Conservation (phyloP, 2,888 invertebrate genomes). For the Hesperia comma region DNA sequence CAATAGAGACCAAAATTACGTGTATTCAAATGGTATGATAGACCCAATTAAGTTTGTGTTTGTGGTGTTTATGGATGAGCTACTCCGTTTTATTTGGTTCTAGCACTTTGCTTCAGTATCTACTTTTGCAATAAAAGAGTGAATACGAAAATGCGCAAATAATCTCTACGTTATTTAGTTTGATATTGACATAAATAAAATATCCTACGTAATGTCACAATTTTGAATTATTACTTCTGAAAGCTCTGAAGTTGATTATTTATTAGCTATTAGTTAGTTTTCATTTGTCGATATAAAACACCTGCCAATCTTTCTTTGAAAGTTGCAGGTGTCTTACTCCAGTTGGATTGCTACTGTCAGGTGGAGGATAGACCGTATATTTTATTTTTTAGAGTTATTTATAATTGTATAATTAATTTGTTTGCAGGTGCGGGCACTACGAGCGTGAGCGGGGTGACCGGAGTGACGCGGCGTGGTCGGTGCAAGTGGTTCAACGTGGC, state of each 20-base stretch:
- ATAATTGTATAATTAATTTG: slow-evolving; percentile 7
- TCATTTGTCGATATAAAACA: slow-evolving; percentile 8
- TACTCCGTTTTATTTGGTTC: too few relatives aligned
- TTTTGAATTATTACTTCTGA: too few relatives aligned
- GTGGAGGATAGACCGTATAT: slow-evolving; percentile 9
- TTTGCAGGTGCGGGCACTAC: slow-evolving; percentile 67
- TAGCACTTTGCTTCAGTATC: too few relatives aligned
- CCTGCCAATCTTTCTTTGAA: slow-evolving; percentile 17
- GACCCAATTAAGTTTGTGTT: not conserved
- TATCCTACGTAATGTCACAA: too few relatives aligned
- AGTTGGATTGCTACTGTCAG: slow-evolving; percentile 16
- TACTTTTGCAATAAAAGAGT: too few relatives aligned
- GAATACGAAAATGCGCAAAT: too few relatives aligned
- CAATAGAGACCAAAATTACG: not conserved
- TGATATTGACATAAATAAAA: too few relatives aligned
- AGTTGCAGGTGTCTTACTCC: slow-evolving; percentile 30
- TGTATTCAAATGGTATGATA: not conserved
- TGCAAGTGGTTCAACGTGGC: slow-evolving; percentile 99
- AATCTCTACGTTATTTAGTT: too few relatives aligned
- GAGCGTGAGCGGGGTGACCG: slow-evolving; percentile 69
- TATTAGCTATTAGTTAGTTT: slow-evolving; percentile 1
- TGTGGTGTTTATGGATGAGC: too few relatives aligned
- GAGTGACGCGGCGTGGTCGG: slow-evolving; percentile 88
- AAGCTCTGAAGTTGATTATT: too few relatives aligned
- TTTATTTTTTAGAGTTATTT: slow-evolving; percentile 19